phyloP scores from a whole-genome alignment of 64 coral and sea anemone genomes.

The Acropora tenuis region DNA sequence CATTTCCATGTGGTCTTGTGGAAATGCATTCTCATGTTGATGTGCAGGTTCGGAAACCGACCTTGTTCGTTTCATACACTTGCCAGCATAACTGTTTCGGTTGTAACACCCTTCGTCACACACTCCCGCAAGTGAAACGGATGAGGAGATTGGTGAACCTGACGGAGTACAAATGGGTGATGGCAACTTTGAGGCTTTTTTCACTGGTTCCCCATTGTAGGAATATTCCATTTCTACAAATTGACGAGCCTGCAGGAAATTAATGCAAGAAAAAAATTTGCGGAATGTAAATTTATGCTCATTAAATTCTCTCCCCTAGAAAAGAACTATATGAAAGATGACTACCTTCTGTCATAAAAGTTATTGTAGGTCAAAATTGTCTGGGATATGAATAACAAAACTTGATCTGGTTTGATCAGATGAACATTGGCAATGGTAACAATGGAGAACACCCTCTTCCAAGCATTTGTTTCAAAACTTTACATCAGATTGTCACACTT shows the following conservation, averaged over 20 bases:
- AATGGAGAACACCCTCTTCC: too few relatives aligned
- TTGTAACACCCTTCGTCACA: conserved; percentile 90
- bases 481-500: too few relatives aligned
- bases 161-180: conserved; percentile 94
- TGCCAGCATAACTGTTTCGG: conserved; percentile 85
- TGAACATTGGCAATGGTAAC: too few relatives aligned
- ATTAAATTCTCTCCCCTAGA: too few relatives aligned
- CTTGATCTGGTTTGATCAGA: too few relatives aligned
- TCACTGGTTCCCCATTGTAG: conserved; percentile 85
- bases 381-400: too few relatives aligned
- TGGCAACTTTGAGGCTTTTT: conserved; percentile 65
- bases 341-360: too few relatives aligned
- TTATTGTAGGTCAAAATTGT: too few relatives aligned
- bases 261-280: not conserved
- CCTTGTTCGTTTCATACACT: conserved; percentile 87
- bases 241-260: conserved; percentile 78
- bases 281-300: too few relatives aligned
- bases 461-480: too few relatives aligned
- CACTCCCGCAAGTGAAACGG: conserved; percentile 87
- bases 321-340: too few relatives aligned
- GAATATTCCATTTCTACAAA: conserved; percentile 99
- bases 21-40: conserved; percentile 76
- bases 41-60: conserved; percentile 88
- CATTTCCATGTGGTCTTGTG: conserved; percentile 76
- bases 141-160: conserved; percentile 93